These are phyloP conservation scores for Drosophila hawaiiensis DNA, from an alignment of 2,888 invertebrate genomes.

Conservation along the genomic window DNA sequence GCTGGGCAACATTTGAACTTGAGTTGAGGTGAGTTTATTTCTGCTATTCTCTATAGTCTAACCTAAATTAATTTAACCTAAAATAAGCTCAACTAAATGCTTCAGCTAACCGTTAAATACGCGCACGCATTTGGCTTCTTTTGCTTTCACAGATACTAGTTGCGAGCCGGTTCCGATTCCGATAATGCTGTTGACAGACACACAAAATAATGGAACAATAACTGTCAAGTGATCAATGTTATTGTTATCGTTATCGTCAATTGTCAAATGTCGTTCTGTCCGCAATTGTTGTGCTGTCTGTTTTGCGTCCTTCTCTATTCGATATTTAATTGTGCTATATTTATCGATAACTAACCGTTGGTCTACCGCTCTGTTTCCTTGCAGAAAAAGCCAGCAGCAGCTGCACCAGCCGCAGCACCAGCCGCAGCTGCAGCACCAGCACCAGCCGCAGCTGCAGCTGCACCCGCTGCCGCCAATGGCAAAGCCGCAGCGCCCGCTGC, in stretches of 20 bases:
- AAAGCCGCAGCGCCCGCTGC: conserved; percentile 52
- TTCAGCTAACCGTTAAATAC: neutral
- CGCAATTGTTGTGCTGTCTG: conserved; percentile 44
- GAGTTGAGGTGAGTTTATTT: conserved; percentile 41
- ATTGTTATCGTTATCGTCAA: conserved; percentile 22
- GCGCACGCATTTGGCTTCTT: conserved; percentile 34
- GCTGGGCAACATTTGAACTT: neutral
- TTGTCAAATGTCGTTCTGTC: conserved; percentile 31
- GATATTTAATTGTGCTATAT: neutral
- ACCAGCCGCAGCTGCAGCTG: conserved; percentile 39
- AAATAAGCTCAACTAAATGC: conserved; percentile 18
- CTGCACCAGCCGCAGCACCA: conserved; percentile 38
- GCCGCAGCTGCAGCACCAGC: conserved; percentile 34
- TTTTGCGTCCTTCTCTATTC: conserved; percentile 14
- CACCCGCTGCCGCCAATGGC: conserved; percentile 50
- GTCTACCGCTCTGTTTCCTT: conserved; percentile 34
- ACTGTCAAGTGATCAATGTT: conserved; percentile 54
- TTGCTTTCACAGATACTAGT: conserved; percentile 60
- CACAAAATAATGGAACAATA: conserved; percentile 32
- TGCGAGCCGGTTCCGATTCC: conserved; percentile 11
- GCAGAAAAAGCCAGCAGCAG: conserved; percentile 81
- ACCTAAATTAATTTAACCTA: neutral
- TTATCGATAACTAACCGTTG: conserved; percentile 25
- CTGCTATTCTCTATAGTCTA: neutral
- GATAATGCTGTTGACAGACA: conserved; percentile 3